A percentile compares a stretch with the other conserved stretches of the same genome.
Conservation (phyloP, 2,113 vertebrate genomes). For the Melanocharis versteri region DNA sequence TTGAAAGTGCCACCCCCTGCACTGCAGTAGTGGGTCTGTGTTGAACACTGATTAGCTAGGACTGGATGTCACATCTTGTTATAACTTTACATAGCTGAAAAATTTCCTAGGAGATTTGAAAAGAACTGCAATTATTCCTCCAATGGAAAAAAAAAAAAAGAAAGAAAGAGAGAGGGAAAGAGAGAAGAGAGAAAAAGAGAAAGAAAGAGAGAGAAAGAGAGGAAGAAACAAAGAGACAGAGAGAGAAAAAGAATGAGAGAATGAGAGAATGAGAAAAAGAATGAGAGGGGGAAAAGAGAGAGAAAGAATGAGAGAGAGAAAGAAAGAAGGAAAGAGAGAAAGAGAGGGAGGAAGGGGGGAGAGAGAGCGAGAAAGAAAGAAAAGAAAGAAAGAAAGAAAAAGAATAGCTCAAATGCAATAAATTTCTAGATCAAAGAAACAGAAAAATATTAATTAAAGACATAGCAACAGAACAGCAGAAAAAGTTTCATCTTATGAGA, state of each 20-base stretch:
- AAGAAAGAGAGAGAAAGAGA: accelerated
- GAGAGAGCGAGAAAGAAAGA: no score
- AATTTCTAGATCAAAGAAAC: not conserved
- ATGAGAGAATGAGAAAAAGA: accelerated
- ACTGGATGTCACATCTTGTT: constrained; percentile 90
- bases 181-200: accelerated
- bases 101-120: constrained; percentile 73
- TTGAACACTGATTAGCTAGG: constrained; percentile 84
- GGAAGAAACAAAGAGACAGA: accelerated
- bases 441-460: not conserved
- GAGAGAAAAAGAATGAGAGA: no score
- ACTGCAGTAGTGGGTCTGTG: constrained; percentile 53
- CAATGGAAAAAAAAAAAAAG: not conserved
- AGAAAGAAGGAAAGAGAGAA: no score
- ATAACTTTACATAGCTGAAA: constrained; percentile 77
- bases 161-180: accelerated
- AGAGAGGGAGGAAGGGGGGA: no score
- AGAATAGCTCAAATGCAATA: not conserved
- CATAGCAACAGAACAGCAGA: not conserved
- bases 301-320: accelerated
- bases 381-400: not conserved
- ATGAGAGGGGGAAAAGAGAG: accelerated
- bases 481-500: not conserved
- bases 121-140: constrained; percentile 61
- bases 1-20: constrained; percentile 63